These are phyloP conservation scores for Lagocephalus sceleratus DNA, from an alignment of 2,797 vertebrate genomes.

Conservation along the genomic window DNA sequence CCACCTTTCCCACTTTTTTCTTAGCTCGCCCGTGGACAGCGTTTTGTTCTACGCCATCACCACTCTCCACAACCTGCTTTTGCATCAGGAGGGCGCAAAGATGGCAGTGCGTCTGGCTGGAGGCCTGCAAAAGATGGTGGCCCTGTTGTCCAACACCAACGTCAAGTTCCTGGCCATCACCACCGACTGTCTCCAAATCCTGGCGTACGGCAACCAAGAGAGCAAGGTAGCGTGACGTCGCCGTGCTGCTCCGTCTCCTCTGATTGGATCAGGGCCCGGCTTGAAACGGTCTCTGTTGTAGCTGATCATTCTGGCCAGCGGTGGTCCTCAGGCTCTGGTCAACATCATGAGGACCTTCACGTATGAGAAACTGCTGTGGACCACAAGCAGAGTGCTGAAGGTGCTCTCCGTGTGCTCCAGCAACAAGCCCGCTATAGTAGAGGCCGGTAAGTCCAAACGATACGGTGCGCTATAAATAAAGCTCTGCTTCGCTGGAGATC, in stretches of 20 bases:
- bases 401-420: constrained; percentile 98
- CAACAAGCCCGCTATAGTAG: constrained; percentile 99
- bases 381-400: constrained; percentile 97
- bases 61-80: constrained; percentile 94
- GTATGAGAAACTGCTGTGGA: constrained; percentile 98
- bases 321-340: constrained; percentile 95
- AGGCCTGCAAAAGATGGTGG: constrained; percentile 98
- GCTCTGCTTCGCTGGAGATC: background rate
- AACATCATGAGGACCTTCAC: constrained; percentile 99
- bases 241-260: background rate
- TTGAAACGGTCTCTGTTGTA: constrained; percentile 50
- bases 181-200: constrained; percentile 97
- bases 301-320: constrained; percentile 97
- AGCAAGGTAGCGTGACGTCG: constrained; percentile 85
- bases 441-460: constrained; percentile 81
- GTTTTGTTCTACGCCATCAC: constrained; percentile 98
- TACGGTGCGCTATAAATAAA: background rate
- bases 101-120: constrained; percentile 98
- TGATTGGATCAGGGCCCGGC: background rate
- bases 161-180: constrained; percentile 99
- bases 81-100: constrained; percentile 98
- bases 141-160: constrained; percentile 95
- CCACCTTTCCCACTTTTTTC: background rate
- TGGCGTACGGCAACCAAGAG: constrained; percentile 98
- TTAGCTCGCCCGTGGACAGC: constrained; percentile 94